These are phyloP conservation scores for Pardalotus punctatus DNA, from an alignment of 2,113 vertebrate genomes.

Conservation along the genomic window DNA sequence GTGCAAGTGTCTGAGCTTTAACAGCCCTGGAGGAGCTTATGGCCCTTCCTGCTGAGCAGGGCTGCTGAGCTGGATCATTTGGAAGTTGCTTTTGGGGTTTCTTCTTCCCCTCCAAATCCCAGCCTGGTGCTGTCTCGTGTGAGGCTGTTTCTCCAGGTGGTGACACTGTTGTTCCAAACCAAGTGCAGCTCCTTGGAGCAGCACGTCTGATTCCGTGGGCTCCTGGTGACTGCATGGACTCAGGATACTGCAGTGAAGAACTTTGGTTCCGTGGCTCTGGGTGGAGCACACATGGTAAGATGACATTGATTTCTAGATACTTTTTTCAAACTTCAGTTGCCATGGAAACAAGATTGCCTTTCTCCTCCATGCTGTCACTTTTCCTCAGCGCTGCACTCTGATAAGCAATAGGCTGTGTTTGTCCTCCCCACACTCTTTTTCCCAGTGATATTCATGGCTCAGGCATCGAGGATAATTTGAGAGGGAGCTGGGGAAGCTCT, in stretches of 20 bases:
- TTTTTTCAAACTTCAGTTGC: constrained; percentile 52
- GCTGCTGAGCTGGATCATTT: neutral
- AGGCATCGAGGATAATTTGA: neutral
- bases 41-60: neutral
- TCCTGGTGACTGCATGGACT: accelerated
- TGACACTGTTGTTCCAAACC: constrained; percentile 28
- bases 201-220: neutral
- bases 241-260: accelerated
- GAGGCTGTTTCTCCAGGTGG: constrained; percentile 20
- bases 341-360: constrained; percentile 37
- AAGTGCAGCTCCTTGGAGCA: neutral
- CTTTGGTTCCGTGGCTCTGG: neutral
- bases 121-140: neutral
- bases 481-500: neutral
- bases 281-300: neutral
- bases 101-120: neutral
- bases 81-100: neutral
- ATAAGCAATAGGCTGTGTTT: neutral
- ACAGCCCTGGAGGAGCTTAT: accelerated
- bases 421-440: neutral
- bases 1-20: neutral
- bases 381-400: neutral
- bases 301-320: neutral
- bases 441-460: neutral
- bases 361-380: neutral